phyloP scores from a whole-genome alignment of 2,113 vertebrate species.

The Xenotilapia flavipinnis region DNA sequence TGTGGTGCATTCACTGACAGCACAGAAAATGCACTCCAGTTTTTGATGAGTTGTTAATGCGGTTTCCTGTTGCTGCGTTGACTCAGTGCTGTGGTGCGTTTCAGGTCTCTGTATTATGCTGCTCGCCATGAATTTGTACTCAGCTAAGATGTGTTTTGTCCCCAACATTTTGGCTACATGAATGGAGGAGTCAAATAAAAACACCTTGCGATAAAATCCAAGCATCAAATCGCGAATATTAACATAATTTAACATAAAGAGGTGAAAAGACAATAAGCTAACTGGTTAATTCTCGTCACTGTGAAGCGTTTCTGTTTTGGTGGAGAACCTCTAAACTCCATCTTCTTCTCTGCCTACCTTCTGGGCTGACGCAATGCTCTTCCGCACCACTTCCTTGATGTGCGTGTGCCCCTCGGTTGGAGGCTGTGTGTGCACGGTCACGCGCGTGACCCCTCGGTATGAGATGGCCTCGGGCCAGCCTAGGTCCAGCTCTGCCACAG shows the following conservation, averaged over 20 bases:
- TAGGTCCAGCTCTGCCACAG: slow-evolving; percentile 88
- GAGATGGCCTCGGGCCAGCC: slow-evolving; percentile 88
- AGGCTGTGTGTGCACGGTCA: slow-evolving; percentile 89
- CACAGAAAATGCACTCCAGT: not conserved
- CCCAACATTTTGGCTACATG: not conserved
- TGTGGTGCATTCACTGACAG: not conserved
- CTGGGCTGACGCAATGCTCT: slow-evolving; percentile 87
- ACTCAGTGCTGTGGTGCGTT: not conserved
- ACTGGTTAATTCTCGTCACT: not conserved
- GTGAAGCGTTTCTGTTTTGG: not conserved
- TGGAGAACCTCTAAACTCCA: not conserved
- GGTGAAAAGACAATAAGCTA: not conserved
- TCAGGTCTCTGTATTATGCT: not conserved
- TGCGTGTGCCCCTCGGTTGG: slow-evolving; percentile 84
- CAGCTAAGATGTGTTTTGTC: not conserved
- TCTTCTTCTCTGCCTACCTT: slow-evolving; percentile 71
- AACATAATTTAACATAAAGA: not conserved
- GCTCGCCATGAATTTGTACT: not conserved
- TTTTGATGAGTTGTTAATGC: not conserved
- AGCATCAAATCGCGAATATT: not conserved
- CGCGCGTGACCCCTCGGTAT: slow-evolving; percentile 91
- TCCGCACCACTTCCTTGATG: slow-evolving; percentile 95
- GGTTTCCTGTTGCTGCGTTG: not conserved
- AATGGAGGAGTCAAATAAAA: not conserved
- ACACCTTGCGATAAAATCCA: not conserved